A percentile compares a stretch with the other conserved stretches of the same genome.
Conservation (phyloP, 2,888 invertebrate genomes). For the Phyllotreta cruciferae region DNA sequence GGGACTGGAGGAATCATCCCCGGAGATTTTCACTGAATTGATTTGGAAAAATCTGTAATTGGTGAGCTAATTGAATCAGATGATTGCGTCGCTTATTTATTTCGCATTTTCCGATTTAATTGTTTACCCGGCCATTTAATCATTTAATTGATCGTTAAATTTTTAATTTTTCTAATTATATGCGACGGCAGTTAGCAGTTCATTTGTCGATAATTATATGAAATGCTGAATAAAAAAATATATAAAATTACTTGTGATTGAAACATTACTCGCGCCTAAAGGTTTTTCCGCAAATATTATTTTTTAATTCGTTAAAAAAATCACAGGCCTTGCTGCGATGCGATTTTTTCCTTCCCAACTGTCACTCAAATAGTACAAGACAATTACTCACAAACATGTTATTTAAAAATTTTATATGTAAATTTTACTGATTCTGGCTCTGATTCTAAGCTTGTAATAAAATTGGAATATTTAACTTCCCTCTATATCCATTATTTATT, state of each 20-base stretch:
- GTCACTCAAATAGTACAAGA: no score
- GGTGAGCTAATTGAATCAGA: not conserved
- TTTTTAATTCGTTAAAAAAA: no score
- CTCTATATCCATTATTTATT: constrained; percentile 12
- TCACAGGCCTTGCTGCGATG: no score
- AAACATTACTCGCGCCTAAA: not conserved
- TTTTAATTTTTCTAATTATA: constrained; percentile 7
- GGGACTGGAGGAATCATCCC: constrained; percentile 7
- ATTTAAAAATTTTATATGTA: no score
- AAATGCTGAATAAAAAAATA: not conserved
- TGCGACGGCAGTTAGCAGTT: not conserved
- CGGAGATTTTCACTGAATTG: not conserved
- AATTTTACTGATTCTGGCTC: not conserved
- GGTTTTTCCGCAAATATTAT: no score
- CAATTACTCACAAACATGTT: no score
- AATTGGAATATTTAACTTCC: constrained; percentile 10
- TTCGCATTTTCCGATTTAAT: constrained; percentile 7
- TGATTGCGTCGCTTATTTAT: not conserved
- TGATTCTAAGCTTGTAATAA: constrained; percentile 9
- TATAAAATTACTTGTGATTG: constrained; percentile 1
- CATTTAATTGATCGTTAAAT: constrained; percentile 9
- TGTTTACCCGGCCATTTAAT: constrained; percentile 3
- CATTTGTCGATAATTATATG: not conserved
- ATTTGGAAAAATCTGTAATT: not conserved
- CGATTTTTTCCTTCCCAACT: no score